These are phyloP conservation scores for Hemibagrus wyckioides DNA, from an alignment of 2,113 vertebrate genomes.

Conservation along the genomic window DNA sequence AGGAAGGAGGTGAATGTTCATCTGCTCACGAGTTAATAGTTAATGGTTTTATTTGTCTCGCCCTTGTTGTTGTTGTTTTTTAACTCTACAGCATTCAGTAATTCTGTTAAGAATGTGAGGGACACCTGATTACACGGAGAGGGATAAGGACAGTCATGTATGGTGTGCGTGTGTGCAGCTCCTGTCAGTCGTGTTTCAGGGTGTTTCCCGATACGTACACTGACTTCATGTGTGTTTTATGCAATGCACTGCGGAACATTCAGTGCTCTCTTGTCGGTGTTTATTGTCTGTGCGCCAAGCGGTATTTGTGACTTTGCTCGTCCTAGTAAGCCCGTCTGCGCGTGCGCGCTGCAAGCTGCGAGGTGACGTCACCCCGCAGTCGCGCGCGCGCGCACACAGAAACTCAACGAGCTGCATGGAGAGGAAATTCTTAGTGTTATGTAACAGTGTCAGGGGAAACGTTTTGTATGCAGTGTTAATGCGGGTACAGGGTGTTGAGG, in stretches of 20 bases:
- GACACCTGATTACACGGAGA: not conserved
- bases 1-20: not conserved
- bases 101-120: not conserved
- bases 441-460: conserved; percentile 63
- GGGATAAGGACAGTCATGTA: not conserved
- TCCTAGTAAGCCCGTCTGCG: conserved; percentile 48
- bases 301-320: conserved; percentile 43
- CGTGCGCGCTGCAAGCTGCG: conserved; percentile 54
- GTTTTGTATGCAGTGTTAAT: conserved; percentile 25
- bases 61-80: not conserved
- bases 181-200: conserved; percentile 41
- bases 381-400: conserved; percentile 72
- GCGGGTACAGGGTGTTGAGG: not conserved
- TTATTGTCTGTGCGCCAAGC: conserved; percentile 25
- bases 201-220: conserved; percentile 59
- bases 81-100: not conserved
- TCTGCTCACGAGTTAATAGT: not conserved
- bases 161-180: not conserved
- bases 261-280: not conserved
- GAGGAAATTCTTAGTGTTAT: conserved; percentile 70
- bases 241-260: conserved; percentile 21
- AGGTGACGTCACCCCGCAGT: conserved; percentile 76
- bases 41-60: not conserved
- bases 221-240: not conserved
- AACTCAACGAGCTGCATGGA: conserved; percentile 64